These are phyloP conservation scores for Orchesella flavescens DNA, from an alignment of 2,888 invertebrate genomes.

Conservation along the genomic window DNA sequence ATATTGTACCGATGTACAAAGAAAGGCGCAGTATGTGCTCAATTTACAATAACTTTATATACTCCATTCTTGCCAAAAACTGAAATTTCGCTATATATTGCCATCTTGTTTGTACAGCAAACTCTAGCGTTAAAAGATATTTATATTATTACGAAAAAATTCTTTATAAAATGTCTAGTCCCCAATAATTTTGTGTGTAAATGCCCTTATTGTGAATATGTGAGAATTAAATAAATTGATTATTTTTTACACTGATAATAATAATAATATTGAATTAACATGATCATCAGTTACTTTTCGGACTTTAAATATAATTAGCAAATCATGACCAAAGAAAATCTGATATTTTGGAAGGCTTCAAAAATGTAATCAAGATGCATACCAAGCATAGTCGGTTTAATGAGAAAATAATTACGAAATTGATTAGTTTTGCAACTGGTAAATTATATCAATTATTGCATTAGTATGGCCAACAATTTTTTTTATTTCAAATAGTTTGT, in stretches of 20 bases:
- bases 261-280: constrained; percentile 19
- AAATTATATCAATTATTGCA: neutral
- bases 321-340: too few relatives aligned
- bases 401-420: neutral
- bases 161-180: constrained; percentile 15
- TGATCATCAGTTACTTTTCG: constrained; percentile 39
- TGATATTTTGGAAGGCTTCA: too few relatives aligned
- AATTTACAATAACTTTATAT: neutral
- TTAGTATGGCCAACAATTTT: constrained; percentile 45
- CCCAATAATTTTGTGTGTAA: neutral
- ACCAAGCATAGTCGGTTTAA: too few relatives aligned
- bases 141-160: neutral
- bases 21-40: constrained; percentile 34
- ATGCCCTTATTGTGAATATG: neutral
- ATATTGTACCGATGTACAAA: constrained; percentile 27
- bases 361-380: too few relatives aligned
- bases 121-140: too few relatives aligned
- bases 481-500: constrained; percentile 23
- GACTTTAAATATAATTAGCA: too few relatives aligned
- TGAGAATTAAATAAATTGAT: neutral
- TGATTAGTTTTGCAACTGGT: neutral
- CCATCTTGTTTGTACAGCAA: too few relatives aligned
- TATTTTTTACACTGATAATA: neutral
- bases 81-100: neutral
- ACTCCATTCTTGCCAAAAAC: constrained; percentile 1